phyloP scores from a whole-genome alignment of 2,113 vertebrate genomes.

The Oreotragus oreotragus region DNA sequence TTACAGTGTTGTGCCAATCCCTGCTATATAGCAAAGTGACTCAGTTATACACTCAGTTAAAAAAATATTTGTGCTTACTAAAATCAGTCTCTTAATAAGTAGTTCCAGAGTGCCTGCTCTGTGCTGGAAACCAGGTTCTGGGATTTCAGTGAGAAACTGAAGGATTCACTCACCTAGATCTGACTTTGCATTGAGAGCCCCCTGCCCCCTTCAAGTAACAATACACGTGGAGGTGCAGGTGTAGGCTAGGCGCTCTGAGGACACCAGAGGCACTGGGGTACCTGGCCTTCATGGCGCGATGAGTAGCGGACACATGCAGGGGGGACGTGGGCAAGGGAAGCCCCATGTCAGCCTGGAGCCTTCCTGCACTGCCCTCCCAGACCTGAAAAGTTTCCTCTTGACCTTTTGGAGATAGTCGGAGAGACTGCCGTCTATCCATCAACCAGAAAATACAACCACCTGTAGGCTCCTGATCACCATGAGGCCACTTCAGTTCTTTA shows the following conservation, averaged over 20 bases:
- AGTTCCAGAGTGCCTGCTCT: not conserved
- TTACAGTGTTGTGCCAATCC: not conserved
- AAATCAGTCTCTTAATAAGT: not conserved
- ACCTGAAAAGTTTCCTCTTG: not conserved
- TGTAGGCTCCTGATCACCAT: not conserved
- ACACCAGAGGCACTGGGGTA: not conserved
- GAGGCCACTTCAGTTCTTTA: not conserved
- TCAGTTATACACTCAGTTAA: not conserved
- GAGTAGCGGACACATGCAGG: not conserved
- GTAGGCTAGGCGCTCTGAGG: not conserved
- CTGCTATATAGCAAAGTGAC: not conserved
- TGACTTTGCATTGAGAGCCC: not conserved
- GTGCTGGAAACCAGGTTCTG: not conserved
- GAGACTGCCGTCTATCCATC: not conserved
- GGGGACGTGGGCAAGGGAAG: not conserved
- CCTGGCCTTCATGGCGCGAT: not conserved
- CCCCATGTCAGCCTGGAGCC: not conserved
- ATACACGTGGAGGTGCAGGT: accelerated
- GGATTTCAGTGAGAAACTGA: not conserved
- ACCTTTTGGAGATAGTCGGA: not conserved
- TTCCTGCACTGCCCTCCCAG: not conserved
- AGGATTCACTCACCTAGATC: not conserved
- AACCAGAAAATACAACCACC: not conserved
- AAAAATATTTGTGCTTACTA: not conserved
- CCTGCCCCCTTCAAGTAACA: not conserved